Evolutionary conservation across 2,113 vertebrate genomes (phyloP).

Genomic region (Geothlypis trichas): DNA sequence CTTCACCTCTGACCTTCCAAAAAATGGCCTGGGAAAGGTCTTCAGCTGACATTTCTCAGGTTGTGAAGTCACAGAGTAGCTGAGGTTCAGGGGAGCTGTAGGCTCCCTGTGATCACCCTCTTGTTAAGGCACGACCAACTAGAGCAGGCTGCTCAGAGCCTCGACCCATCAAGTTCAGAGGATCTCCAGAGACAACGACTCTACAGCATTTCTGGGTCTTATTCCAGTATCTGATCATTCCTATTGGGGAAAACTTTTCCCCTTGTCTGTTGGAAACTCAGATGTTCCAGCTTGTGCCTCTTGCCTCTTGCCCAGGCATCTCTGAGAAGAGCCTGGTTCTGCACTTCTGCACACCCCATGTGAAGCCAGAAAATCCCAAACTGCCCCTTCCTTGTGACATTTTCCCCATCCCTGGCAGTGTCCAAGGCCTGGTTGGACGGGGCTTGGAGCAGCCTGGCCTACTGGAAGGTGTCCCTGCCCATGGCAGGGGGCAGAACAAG

Average conservation of each 20-base stretch:
- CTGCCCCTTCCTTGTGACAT: not conserved
- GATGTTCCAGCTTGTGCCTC: not conserved
- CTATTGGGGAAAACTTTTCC: not conserved
- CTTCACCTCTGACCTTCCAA: not conserved
- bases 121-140: not conserved
- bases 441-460: not conserved
- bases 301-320: not conserved
- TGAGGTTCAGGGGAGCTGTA: not conserved
- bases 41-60: not conserved
- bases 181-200: not conserved
- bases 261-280: not conserved
- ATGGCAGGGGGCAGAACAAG: not conserved
- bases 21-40: not conserved
- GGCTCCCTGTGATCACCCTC: not conserved
- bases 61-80: not conserved
- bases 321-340: not conserved
- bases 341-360: not conserved
- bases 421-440: accelerated
- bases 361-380: not conserved
- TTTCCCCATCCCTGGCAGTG: not conserved
- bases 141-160: not conserved
- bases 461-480: not conserved
- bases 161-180: not conserved
- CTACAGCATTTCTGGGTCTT: not conserved
- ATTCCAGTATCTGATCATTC: not conserved